Evolutionary conservation across 2,888 invertebrate species (phyloP), one percentile per base, ranked within the genome.

Genomic region (Empis livida): DNA sequence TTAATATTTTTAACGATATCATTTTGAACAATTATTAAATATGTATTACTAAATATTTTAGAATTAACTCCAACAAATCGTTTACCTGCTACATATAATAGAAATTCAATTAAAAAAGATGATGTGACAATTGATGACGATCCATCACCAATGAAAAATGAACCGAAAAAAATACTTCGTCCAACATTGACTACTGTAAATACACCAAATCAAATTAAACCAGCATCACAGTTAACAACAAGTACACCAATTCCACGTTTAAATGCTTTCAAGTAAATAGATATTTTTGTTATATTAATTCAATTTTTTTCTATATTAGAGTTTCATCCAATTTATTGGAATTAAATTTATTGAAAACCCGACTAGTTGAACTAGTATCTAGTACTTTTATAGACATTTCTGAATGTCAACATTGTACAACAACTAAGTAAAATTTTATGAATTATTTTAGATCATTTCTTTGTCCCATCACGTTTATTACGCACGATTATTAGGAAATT

Each of bases 1-100:
- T 65, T 56, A 51, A 56, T 55, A 13, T 38, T 17, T 16, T 6
- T 13, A 10, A 37, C 9, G n/a, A n/a, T n/a, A 35, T 13, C 5
- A 35, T 13, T 20, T 20, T 5, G 6, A 27, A 8, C 9, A 27
- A 27, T 27, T 27, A 8, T 27, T 27, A 2, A 5, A 8, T 35
- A 8, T 14, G 35, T 13, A 5, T 35, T 35, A 5, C 13, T 17
- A n/a, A n/a, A n/a, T 10, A 11, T 17, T 39, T 11, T 17, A 39
- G 39, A 39, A 39, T 10, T 4, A 8, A 17, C 11, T 13, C 5
- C 17, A 39, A 5, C 39, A 10, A 39, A 39, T 39, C 16, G 39
- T 11, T 39, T 39, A 27, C 23, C 9, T 8, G 2, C 23, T 8
- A 6, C 5, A 27, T 27, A 27, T 27, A 27, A 27, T 27, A 27